These are phyloP conservation scores for Pseudorectes ferrugineus DNA, from an alignment of 2,113 vertebrate genomes.

Conservation along the genomic window DNA sequence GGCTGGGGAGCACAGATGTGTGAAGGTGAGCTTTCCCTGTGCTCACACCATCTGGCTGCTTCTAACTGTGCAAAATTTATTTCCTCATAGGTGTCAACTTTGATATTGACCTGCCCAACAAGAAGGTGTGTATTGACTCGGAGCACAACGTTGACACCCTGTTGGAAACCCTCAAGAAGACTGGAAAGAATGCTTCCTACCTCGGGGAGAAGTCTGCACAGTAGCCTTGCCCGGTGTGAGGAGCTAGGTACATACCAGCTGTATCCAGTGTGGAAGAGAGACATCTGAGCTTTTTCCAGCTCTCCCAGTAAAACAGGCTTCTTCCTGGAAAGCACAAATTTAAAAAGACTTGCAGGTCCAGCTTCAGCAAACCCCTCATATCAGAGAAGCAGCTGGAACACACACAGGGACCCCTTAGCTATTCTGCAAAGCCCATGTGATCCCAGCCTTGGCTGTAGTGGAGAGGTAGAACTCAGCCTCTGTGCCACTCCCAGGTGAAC, in stretches of 20 bases:
- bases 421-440: not conserved
- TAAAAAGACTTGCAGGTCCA: not conserved
- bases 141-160: slow-evolving; percentile 80
- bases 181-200: slow-evolving; percentile 86
- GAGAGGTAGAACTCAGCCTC: not conserved
- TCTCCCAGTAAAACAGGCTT: not conserved
- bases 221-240: not conserved
- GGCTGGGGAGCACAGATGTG: not conserved
- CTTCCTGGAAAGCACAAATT: not conserved
- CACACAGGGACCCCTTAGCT: not conserved
- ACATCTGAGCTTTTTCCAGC: not conserved
- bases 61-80: not conserved
- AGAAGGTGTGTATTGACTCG: slow-evolving; percentile 88
- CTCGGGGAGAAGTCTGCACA: slow-evolving; percentile 66
- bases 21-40: not conserved
- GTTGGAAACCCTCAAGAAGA: slow-evolving; percentile 86
- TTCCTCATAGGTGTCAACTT: slow-evolving; percentile 81
- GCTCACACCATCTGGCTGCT: not conserved
- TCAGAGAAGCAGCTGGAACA: not conserved
- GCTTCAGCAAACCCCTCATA: not conserved
- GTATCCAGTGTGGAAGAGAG: not conserved
- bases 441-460: not conserved
- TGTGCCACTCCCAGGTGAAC: not conserved
- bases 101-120: slow-evolving; percentile 90
- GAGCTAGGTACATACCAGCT: not conserved